These are phyloP conservation scores for Limanda limanda DNA, from an alignment of 2,113 vertebrate genomes.

Conservation along the genomic window DNA sequence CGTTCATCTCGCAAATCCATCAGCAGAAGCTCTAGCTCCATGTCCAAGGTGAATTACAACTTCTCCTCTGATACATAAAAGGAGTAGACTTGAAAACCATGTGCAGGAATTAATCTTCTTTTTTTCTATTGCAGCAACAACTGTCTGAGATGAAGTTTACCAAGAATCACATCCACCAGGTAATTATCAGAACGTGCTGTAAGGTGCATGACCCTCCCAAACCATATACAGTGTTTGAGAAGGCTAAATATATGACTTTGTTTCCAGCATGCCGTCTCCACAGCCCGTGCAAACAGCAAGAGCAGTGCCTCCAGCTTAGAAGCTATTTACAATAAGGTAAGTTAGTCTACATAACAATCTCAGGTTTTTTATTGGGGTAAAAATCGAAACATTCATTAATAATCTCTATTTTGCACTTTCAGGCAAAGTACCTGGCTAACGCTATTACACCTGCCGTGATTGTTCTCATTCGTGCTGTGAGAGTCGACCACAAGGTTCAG, in stretches of 20 bases:
- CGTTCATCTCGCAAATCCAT: slow-evolving; percentile 12
- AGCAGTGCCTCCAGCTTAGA: slow-evolving; percentile 78
- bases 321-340: slow-evolving; percentile 71
- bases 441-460: slow-evolving; percentile 72
- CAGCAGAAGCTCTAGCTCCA: slow-evolving; percentile 11
- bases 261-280: slow-evolving; percentile 57
- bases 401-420: slow-evolving; percentile 26
- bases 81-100: background rate
- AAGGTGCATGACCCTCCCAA: background rate
- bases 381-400: background rate
- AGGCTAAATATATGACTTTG: slow-evolving; percentile 28
- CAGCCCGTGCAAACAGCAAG: slow-evolving; percentile 20
- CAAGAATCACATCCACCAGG: slow-evolving; percentile 74
- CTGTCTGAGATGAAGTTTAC: slow-evolving; percentile 54
- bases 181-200: slow-evolving; percentile 37
- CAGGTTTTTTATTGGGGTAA: background rate
- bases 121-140: slow-evolving; percentile 48
- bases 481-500: slow-evolving; percentile 71
- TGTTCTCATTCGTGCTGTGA: slow-evolving; percentile 76
- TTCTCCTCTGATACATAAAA: background rate
- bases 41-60: slow-evolving; percentile 47
- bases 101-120: background rate
- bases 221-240: background rate
- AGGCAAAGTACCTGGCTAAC: slow-evolving; percentile 80
- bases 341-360: background rate